Percentiles rank a stretch among this genome's conserved stretches.
These are phyloP conservation scores for Oscheius sp. DNA, from an alignment of 1,140 invertebrate genomes.

Conservation along the genomic window DNA sequence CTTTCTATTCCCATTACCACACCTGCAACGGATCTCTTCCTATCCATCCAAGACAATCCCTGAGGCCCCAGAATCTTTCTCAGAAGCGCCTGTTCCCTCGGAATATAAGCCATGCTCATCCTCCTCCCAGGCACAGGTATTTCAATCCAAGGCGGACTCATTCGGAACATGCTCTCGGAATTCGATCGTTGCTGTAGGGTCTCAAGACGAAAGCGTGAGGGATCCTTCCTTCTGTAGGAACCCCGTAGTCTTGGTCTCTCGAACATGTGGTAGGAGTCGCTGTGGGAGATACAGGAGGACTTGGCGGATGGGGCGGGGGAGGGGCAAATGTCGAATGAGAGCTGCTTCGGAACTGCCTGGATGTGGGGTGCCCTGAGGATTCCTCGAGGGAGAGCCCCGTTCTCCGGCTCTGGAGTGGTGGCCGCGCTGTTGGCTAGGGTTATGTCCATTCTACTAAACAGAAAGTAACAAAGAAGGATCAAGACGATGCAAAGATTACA, in stretches of 20 bases:
- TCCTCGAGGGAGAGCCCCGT: not conserved
- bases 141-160: not conserved
- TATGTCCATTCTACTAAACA: slow-evolving; percentile 3
- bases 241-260: slow-evolving; percentile 19
- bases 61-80: slow-evolving; percentile 50
- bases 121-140: slow-evolving; percentile 14
- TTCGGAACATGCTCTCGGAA: slow-evolving; percentile 39
- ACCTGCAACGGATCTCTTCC: slow-evolving; percentile 4
- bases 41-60: slow-evolving; percentile 46
- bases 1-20: too few relatives aligned
- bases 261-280: slow-evolving; percentile 26
- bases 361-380: slow-evolving; percentile 22
- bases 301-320: slow-evolving; percentile 26
- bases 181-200: slow-evolving; percentile 35
- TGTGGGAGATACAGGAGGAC: slow-evolving; percentile 14
- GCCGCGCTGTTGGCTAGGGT: not conserved
- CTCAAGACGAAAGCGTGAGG: slow-evolving; percentile 20
- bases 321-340: slow-evolving; percentile 25
- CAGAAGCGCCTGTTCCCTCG: slow-evolving; percentile 49
- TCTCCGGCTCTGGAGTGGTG: not conserved
- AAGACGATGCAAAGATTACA: not conserved
- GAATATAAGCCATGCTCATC: slow-evolving; percentile 35
- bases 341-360: slow-evolving; percentile 17
- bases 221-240: slow-evolving; percentile 15
- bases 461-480: not conserved